Percentiles rank a stretch among this genome's conserved stretches.
Conservation (phyloP, 2,888 invertebrate genomes). For the Leptopilina myrica region DNA sequence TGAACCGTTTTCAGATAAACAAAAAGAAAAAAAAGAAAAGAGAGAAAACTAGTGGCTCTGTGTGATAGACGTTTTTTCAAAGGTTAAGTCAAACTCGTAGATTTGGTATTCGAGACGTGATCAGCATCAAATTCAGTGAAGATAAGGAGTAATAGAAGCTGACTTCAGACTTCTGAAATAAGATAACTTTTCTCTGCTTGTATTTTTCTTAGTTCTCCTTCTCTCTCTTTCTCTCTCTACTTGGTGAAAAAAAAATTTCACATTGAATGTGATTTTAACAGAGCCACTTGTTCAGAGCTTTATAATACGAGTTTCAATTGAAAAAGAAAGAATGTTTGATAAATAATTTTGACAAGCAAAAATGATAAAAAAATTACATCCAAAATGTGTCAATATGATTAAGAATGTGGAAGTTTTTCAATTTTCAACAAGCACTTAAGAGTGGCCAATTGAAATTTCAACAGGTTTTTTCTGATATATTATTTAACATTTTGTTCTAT, state of each 20-base stretch:
- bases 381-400: neutral
- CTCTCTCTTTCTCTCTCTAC: neutral
- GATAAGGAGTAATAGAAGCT: conserved; percentile 36
- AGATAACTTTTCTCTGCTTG: conserved; percentile 5
- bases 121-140: conserved; percentile 36
- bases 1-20: neutral
- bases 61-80: conserved; percentile 32
- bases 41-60: neutral
- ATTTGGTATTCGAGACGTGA: conserved; percentile 38
- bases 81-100: conserved; percentile 24
- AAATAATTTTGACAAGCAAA: neutral
- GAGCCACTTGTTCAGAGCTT: neutral
- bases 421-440: neutral
- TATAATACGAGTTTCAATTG: neutral
- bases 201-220: conserved; percentile 10
- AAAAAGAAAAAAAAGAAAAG: neutral
- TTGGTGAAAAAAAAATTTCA: neutral
- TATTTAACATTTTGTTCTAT: neutral
- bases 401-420: conserved; percentile 23
- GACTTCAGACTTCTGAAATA: conserved; percentile 32
- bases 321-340: neutral
- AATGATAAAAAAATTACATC: neutral
- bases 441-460: neutral
- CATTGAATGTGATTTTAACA: conserved; percentile 17
- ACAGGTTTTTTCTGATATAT: neutral